phyloP scores from a whole-genome alignment of 2,113 vertebrate species.

The Pseudolaguvia tuberculata region DNA sequence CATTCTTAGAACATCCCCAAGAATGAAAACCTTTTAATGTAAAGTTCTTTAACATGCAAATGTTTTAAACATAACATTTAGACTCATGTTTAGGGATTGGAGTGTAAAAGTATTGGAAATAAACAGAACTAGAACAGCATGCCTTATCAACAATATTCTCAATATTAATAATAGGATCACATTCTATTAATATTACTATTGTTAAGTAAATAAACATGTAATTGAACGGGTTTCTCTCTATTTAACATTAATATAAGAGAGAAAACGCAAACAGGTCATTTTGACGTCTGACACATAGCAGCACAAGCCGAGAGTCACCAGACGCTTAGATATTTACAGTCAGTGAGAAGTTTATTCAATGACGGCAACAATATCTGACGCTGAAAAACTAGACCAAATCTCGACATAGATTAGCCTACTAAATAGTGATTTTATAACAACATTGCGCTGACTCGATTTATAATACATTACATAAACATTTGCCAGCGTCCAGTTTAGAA shows the following conservation, averaged over 20 bases:
- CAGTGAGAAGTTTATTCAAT: too few relatives aligned
- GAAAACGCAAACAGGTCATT: too few relatives aligned
- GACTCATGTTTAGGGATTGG: background rate
- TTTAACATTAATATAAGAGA: too few relatives aligned
- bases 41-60: background rate
- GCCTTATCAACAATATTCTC: background rate
- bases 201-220: too few relatives aligned
- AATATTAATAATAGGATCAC: background rate
- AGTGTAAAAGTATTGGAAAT: too few relatives aligned
- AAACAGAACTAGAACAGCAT: background rate
- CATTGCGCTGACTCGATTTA: background rate
- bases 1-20: too few relatives aligned
- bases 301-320: too few relatives aligned
- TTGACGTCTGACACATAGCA: too few relatives aligned
- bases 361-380: background rate
- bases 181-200: too few relatives aligned
- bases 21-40: background rate
- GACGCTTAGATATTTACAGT: too few relatives aligned
- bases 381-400: background rate
- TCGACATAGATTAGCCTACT: too few relatives aligned
- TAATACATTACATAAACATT: background rate
- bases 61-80: background rate
- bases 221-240: too few relatives aligned
- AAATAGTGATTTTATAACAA: background rate
- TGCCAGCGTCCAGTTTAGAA: conserved; percentile 5